These are phyloP conservation scores for Eulimnadia texana DNA, from an alignment of 1,140 invertebrate species.

Conservation along the genomic window DNA sequence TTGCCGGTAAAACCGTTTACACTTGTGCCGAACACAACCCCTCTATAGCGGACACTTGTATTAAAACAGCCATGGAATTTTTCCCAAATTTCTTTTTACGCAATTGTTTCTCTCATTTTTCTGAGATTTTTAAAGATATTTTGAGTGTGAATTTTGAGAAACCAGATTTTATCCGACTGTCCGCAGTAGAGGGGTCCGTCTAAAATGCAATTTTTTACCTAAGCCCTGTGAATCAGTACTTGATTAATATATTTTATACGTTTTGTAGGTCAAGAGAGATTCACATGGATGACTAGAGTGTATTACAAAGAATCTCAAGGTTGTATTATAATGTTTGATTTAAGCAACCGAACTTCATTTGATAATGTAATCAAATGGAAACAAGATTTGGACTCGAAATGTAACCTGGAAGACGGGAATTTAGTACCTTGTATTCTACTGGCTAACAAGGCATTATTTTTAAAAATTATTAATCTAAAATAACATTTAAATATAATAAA, in stretches of 20 bases:
- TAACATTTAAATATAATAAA: background rate
- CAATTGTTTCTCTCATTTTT: too few species aligned
- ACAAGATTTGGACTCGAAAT: constrained; percentile 43
- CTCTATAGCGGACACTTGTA: too few species aligned
- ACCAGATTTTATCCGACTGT: too few species aligned
- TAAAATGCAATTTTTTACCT: too few species aligned
- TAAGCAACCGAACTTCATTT: constrained; percentile 40
- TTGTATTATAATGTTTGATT: constrained; percentile 45
- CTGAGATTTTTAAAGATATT: too few species aligned
- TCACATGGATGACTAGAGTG: constrained; percentile 45
- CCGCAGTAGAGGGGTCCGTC: too few species aligned
- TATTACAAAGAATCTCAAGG: constrained; percentile 48
- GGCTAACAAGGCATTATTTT: constrained; percentile 48
- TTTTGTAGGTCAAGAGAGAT: constrained; percentile 46
- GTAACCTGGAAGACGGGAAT: constrained; percentile 36
- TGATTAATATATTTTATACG: too few species aligned
- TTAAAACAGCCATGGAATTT: too few species aligned
- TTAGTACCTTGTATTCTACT: constrained; percentile 41
- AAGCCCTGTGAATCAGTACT: too few species aligned
- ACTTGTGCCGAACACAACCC: background rate
- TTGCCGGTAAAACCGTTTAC: constrained; percentile 31
- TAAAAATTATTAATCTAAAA: constrained; percentile 16
- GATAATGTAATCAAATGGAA: constrained; percentile 43
- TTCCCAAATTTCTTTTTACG: too few species aligned
- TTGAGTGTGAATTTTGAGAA: too few species aligned